A percentile compares a stretch with the other conserved stretches of the same genome.
phyloP scores from a whole-genome alignment of 2,113 vertebrate genomes.

The Odontophorus gujanensis region DNA sequence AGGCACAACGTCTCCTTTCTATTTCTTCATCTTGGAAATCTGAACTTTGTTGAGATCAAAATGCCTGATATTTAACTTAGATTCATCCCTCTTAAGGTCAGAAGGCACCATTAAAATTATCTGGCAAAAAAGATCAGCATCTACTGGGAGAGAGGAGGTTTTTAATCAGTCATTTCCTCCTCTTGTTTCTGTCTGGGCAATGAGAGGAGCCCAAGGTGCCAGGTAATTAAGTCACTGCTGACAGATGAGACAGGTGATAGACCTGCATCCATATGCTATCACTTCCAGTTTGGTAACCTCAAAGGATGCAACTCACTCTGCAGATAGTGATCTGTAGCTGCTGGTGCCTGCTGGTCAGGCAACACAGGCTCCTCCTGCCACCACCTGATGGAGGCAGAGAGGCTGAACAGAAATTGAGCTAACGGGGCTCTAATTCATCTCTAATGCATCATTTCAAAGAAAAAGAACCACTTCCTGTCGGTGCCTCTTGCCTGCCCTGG shows the following conservation, averaged over 20 bases:
- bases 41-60: constrained; percentile 61
- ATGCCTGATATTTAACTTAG: constrained; percentile 50
- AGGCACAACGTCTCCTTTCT: not conserved
- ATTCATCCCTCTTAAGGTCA: constrained; percentile 46
- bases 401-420: not conserved
- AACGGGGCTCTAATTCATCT: not conserved
- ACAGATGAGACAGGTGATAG: constrained; percentile 51
- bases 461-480: not conserved
- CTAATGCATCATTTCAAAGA: not conserved
- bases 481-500: not conserved
- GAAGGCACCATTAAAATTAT: constrained; percentile 32
- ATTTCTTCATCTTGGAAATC: constrained; percentile 56
- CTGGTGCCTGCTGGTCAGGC: not conserved
- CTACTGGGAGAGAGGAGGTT: constrained; percentile 7
- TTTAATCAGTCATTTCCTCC: constrained; percentile 56
- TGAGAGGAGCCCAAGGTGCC: constrained; percentile 14
- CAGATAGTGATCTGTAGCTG: not conserved
- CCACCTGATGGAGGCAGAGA: not conserved
- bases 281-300: constrained; percentile 9
- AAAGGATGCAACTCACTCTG: not conserved
- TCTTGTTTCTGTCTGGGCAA: constrained; percentile 1
- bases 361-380: not conserved
- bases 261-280: not conserved
- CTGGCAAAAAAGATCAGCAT: not conserved
- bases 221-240: constrained; percentile 40